Evolutionary conservation across 2,888 invertebrate genomes (phyloP).

Genomic region (Eupithecia exiguata): DNA sequence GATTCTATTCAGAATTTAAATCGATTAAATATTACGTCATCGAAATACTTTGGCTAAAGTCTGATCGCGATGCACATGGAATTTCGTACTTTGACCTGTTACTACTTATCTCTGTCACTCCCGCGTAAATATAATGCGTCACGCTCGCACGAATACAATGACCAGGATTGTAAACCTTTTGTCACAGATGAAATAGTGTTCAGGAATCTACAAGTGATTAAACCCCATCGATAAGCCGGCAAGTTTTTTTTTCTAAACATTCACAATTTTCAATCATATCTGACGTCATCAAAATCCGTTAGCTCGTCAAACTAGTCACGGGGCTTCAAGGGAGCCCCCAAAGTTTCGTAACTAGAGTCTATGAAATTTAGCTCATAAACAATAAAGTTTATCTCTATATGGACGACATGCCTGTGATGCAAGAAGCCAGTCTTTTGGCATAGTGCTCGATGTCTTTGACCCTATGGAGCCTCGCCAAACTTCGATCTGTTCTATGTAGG

Average conservation of each 20-base stretch:
- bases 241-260: neutral
- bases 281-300: neutral
- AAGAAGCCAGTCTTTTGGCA: constrained; percentile 3
- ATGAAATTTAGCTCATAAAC: neutral
- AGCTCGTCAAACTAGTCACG: neutral
- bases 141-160: too few relatives aligned
- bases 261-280: neutral
- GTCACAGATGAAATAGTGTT: too few relatives aligned
- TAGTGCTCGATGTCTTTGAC: constrained; percentile 1
- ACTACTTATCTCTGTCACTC: too few relatives aligned
- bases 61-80: neutral
- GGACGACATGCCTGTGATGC: neutral
- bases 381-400: neutral
- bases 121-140: too few relatives aligned
- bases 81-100: too few relatives aligned
- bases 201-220: neutral
- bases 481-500: constrained; percentile 2
- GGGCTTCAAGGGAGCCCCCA: too few relatives aligned
- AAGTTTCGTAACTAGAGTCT: neutral
- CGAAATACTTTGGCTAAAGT: neutral
- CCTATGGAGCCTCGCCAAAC: constrained; percentile 8
- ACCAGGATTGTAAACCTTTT: too few relatives aligned
- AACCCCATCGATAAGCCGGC: neutral
- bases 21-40: neutral
- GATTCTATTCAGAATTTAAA: neutral